phyloP scores from a whole-genome alignment of 2,797 vertebrate species.

The Leptatherina wallacei region DNA sequence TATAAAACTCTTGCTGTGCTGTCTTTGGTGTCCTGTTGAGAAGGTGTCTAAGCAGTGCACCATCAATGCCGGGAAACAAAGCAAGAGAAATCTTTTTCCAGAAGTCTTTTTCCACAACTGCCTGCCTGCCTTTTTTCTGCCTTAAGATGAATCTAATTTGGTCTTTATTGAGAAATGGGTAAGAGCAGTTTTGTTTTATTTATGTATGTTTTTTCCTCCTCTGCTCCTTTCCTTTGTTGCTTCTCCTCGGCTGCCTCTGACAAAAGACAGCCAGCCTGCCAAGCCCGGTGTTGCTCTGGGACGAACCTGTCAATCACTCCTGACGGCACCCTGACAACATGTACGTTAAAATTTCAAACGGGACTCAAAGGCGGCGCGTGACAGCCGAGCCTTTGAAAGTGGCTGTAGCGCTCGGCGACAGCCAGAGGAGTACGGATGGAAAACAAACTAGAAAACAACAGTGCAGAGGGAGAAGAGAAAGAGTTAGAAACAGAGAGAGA shows the following conservation, averaged over 20 bases:
- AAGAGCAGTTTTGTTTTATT: constrained; percentile 87
- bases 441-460: constrained; percentile 88
- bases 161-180: constrained; percentile 85
- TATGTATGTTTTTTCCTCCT: constrained; percentile 84
- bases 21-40: constrained; percentile 76
- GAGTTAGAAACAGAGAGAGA: constrained; percentile 61
- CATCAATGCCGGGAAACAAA: constrained; percentile 75
- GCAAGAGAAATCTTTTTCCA: constrained; percentile 69
- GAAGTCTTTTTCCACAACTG: constrained; percentile 75
- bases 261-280: constrained; percentile 88
- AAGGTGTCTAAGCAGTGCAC: constrained; percentile 62
- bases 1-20: constrained; percentile 63
- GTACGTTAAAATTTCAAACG: constrained; percentile 89
- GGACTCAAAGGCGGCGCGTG: constrained; percentile 85
- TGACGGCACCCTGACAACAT: constrained; percentile 88
- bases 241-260: constrained; percentile 84
- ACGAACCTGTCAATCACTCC: constrained; percentile 88
- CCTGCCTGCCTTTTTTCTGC: constrained; percentile 62
- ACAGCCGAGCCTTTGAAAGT: constrained; percentile 88
- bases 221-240: constrained; percentile 84
- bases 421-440: constrained; percentile 83
- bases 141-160: constrained; percentile 85
- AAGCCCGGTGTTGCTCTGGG: constrained; percentile 86
- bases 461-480: constrained; percentile 69
- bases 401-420: constrained; percentile 87